These are phyloP conservation scores for Passer domesticus DNA, from an alignment of 2,113 vertebrate species.

Conservation along the genomic window DNA sequence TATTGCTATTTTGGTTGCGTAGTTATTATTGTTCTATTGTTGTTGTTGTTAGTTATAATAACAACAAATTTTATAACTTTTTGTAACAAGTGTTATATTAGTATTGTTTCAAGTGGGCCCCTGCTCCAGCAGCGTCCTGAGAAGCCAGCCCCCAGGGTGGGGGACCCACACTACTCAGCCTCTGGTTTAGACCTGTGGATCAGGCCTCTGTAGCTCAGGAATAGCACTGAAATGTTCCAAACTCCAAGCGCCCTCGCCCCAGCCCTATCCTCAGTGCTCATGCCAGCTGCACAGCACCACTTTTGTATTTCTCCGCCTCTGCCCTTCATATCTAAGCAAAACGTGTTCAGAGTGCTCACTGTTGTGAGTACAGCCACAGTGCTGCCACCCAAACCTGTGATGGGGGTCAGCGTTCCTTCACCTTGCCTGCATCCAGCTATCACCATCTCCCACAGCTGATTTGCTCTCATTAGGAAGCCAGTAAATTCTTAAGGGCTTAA, in stretches of 20 bases:
- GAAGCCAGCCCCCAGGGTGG: neutral
- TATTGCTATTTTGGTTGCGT: neutral
- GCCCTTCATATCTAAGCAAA: neutral
- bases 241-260: neutral
- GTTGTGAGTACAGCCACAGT: rapidly evolving
- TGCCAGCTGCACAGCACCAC: neutral
- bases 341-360: rapidly evolving
- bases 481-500: neutral
- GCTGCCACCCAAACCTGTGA: neutral
- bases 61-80: too few species aligned
- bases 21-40: neutral
- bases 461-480: neutral
- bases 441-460: neutral
- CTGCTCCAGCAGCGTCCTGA: neutral
- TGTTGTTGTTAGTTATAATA: neutral
- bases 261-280: neutral
- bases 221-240: neutral
- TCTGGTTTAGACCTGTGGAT: neutral
- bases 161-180: neutral
- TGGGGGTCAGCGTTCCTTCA: rapidly evolving
- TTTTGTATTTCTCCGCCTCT: neutral
- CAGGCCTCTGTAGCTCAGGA: neutral
- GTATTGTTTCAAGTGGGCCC: neutral
- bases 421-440: neutral
- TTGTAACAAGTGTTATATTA: too few species aligned